Evolutionary conservation across 2,888 invertebrate species (phyloP), one percentile per base, ranked within the genome.

Genomic region (Cyaniris semiargus): DNA sequence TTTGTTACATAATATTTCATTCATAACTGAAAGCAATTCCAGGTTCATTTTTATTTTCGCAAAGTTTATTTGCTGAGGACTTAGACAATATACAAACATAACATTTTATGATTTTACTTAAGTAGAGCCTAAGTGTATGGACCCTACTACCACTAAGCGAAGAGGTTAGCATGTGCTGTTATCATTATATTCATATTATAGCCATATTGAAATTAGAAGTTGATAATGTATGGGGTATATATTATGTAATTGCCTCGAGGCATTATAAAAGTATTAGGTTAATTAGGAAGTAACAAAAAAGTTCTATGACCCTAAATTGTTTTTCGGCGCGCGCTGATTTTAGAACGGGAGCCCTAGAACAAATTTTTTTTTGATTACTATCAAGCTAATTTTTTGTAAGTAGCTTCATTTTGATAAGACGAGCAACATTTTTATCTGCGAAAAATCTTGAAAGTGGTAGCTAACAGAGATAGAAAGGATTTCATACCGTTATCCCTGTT

Each of bases 41-140:
- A 60, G 23, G 60, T 60, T 66, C n/a, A 58, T 66, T 66, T 15
- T 58, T 58, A 58, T 10, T 58, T 58, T 58, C 58, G 7, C 58
- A 21, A 58, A 58, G 58, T n/a, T 21, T 21, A 58, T 58, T 58
- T 58, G 56, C n/a, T 56, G 53, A 53, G 53, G 4, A 53, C 53
- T 53, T 15, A 18, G 5, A 53, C 53, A 48, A 48, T 15, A 53
- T 53, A 53, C 18, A 18, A 53, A 53, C 18, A 3, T 53, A 5
- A 53, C 18, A 53, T 18, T 53, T 48, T n/a, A n/a, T n/a, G n/a
- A n/a, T n/a, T n/a, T n/a, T n/a, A n/a, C 48, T 48, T 48, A 48
- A 15, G 44, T 13, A 13, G 8, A 13, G 18, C 4, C 15, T 5
- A 1, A 53, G 53, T 53, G 5, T 13, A 13, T 13, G 10, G 15